Evolutionary conservation across 92 coral and sea anemone species (phyloP).

Genomic region (Bergia puertoricense): DNA sequence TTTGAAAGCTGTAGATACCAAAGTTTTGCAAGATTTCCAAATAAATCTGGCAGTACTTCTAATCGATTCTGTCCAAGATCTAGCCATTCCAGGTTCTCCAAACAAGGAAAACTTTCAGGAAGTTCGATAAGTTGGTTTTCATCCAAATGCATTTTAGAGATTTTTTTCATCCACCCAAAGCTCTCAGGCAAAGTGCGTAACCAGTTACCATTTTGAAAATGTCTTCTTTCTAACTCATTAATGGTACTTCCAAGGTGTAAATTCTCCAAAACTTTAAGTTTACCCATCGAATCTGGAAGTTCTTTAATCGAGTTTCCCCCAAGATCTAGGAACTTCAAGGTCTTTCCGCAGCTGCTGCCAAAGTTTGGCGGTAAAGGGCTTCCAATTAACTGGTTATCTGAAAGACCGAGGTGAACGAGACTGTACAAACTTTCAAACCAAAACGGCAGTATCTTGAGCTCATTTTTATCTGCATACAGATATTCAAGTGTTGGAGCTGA

Average conservation of each 20-base stretch:
- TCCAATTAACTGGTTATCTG: conserved; percentile 74
- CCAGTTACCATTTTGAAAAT: conserved; percentile 99
- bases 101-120: conserved; percentile 82
- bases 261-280: conserved; percentile 69
- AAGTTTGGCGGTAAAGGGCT: conserved; percentile 73
- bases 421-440: conserved; percentile 79
- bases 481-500: conserved; percentile 70
- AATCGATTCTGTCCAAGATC: conserved; percentile 91
- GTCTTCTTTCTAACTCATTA: conserved; percentile 88
- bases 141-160: conserved; percentile 84
- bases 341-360: conserved; percentile 66
- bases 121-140: conserved; percentile 82
- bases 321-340: conserved; percentile 73
- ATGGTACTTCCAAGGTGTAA: conserved; percentile 94
- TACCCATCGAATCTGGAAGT: conserved; percentile 84
- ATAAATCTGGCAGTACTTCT: conserved; percentile 76
- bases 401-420: conserved; percentile 71
- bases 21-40: conserved; percentile 71
- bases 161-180: conserved; percentile 73
- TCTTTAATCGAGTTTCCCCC: conserved; percentile 80
- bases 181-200: conserved; percentile 72
- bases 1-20: conserved; percentile 96
- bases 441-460: conserved; percentile 66
- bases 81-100: conserved; percentile 80
- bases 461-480: conserved; percentile 79